These are phyloP conservation scores for Bombus sibiricus DNA, from an alignment of 1,140 invertebrate species.

Conservation along the genomic window DNA sequence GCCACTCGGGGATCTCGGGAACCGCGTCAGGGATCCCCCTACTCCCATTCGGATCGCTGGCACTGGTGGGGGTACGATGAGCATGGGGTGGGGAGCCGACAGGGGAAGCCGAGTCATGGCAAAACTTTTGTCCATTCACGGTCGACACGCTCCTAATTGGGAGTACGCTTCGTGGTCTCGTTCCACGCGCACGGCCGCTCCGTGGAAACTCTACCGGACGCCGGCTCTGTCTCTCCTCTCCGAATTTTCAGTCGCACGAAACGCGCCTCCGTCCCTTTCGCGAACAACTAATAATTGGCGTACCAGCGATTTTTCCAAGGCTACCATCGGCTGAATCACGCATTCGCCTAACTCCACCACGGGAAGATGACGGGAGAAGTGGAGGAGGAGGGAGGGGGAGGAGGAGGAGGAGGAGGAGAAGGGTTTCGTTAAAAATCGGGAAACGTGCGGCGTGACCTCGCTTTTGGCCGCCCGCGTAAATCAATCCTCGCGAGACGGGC, in stretches of 20 bases:
- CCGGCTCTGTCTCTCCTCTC: not conserved
- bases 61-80: not conserved
- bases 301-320: not conserved
- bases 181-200: constrained; percentile 67
- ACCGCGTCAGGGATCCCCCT: constrained; percentile 74
- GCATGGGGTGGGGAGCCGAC: not conserved
- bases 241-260: constrained; percentile 21
- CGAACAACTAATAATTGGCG: not conserved
- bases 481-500: constrained; percentile 62
- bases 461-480: constrained; percentile 56
- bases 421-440: constrained; percentile 61
- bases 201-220: constrained; percentile 53
- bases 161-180: constrained; percentile 71
- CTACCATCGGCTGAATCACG: not conserved
- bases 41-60: constrained; percentile 40
- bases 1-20: constrained; percentile 80
- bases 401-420: too few relatives aligned
- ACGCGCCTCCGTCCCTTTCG: not conserved
- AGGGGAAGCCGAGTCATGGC: constrained; percentile 58
- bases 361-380: not conserved
- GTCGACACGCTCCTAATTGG: constrained; percentile 72
- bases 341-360: not conserved
- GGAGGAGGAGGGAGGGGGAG: too few relatives aligned
- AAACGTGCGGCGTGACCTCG: constrained; percentile 45
- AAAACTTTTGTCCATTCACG: constrained; percentile 80